Evolutionary conservation across 2,888 invertebrate genomes (phyloP).

Genomic region (Philaethria dido): DNA sequence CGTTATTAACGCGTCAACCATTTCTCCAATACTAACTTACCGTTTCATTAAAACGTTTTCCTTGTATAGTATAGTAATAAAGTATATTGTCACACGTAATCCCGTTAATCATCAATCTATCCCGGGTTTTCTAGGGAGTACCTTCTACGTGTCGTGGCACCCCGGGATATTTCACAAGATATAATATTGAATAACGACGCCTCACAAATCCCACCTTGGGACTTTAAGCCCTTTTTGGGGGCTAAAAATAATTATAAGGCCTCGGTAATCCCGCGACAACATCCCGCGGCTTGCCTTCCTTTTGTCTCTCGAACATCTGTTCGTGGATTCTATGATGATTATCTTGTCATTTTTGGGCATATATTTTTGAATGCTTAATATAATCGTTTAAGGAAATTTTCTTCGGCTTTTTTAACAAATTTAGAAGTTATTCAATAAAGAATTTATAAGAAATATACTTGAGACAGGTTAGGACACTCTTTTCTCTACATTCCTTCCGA

Average conservation of each 20-base stretch:
- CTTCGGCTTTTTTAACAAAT: background rate
- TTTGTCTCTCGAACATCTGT: constrained; percentile 54
- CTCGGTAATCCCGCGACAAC: constrained; percentile 56
- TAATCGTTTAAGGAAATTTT: background rate
- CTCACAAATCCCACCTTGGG: constrained; percentile 75
- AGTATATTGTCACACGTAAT: constrained; percentile 46
- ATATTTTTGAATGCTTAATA: background rate
- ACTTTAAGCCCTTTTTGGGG: constrained; percentile 74
- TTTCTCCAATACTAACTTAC: background rate
- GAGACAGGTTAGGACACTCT: no score
- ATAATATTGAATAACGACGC: constrained; percentile 80
- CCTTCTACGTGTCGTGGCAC: constrained; percentile 60
- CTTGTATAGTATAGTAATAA: constrained; percentile 10
- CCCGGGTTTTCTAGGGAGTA: constrained; percentile 43
- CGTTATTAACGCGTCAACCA: no score
- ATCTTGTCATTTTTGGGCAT: constrained; percentile 27
- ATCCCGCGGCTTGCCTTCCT: constrained; percentile 48
- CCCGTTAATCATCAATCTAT: constrained; percentile 53
- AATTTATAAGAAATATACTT: no score
- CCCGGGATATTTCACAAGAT: constrained; percentile 54
- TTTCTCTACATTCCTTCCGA: no score
- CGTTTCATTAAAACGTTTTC: background rate
- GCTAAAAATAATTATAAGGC: constrained; percentile 70
- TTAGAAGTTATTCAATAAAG: no score
- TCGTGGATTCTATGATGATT: constrained; percentile 33